phyloP scores from a whole-genome alignment of 2,888 invertebrate genomes.

The Thalpophila matura region DNA sequence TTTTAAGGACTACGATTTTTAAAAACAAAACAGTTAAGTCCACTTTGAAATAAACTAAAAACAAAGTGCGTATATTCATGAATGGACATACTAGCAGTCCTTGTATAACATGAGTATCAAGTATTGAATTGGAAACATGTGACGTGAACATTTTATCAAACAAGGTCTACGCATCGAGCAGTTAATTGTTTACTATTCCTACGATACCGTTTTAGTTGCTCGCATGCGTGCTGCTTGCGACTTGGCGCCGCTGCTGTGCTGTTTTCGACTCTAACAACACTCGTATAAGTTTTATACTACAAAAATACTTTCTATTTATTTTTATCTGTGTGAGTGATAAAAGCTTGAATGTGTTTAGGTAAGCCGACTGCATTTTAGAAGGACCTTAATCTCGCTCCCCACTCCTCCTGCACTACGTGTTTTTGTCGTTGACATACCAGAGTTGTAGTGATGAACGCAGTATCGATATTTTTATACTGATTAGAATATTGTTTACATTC shows the following conservation, averaged over 20 bases:
- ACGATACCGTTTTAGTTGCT: constrained; percentile 83
- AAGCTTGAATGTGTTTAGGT: constrained; percentile 81
- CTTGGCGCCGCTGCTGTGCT: constrained; percentile 58
- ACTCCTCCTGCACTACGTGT: constrained; percentile 75
- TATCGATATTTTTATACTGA: constrained; percentile 69
- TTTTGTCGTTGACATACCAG: constrained; percentile 85
- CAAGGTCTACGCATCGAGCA: constrained; percentile 81
- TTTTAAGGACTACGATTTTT: constrained; percentile 13
- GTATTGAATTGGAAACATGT: constrained; percentile 74
- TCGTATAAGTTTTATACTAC: constrained; percentile 71
- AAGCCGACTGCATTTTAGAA: constrained; percentile 86
- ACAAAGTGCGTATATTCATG: constrained; percentile 53
- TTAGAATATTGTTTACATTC: constrained; percentile 64
- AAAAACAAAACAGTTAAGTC: constrained; percentile 25
- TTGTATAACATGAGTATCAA: constrained; percentile 67
- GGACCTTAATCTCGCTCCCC: constrained; percentile 83
- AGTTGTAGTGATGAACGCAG: constrained; percentile 73
- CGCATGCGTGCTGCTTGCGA: constrained; percentile 78
- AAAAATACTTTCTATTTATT: constrained; percentile 57
- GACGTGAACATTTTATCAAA: constrained; percentile 80
- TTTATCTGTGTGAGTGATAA: constrained; percentile 77
- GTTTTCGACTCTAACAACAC: constrained; percentile 69
- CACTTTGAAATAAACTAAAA: constrained; percentile 27
- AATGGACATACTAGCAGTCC: constrained; percentile 64
- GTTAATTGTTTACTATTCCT: constrained; percentile 87